phyloP scores from a whole-genome alignment of 2,113 vertebrate genomes.

The Pholis gunnellus region DNA sequence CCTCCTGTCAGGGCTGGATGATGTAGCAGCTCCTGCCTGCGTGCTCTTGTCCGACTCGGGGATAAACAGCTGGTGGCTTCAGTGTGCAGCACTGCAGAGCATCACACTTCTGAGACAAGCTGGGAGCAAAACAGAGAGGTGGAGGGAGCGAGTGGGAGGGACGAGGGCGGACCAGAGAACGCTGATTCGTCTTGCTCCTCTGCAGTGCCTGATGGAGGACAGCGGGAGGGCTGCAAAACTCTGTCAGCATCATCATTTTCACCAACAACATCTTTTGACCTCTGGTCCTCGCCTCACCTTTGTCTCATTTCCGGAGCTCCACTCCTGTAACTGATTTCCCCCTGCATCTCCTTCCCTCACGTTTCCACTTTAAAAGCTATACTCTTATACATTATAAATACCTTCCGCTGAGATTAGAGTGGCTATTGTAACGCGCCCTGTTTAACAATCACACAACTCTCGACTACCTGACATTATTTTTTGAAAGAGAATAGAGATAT shows the following conservation, averaged over 20 bases:
- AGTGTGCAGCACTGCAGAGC: slow-evolving; percentile 58
- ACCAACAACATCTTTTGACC: slow-evolving; percentile 32
- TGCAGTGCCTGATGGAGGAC: slow-evolving; percentile 64
- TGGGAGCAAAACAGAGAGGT: slow-evolving; percentile 28
- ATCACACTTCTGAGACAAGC: slow-evolving; percentile 34
- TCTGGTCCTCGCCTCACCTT: slow-evolving; percentile 12
- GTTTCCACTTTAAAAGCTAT: not conserved
- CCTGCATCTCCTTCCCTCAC: not conserved
- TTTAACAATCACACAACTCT: not conserved
- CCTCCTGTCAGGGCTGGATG: slow-evolving; percentile 55
- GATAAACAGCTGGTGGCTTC: slow-evolving; percentile 18
- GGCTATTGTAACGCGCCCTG: not conserved
- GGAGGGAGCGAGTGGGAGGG: slow-evolving; percentile 56
- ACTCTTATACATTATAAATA: slow-evolving; percentile 3
- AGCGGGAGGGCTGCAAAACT: slow-evolving; percentile 25
- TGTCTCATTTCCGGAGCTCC: slow-evolving; percentile 6
- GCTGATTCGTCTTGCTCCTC: slow-evolving; percentile 71
- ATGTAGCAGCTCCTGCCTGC: slow-evolving; percentile 45
- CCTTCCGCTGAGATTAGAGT: not conserved
- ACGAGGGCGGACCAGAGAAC: slow-evolving; percentile 19
- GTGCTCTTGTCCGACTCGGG: not conserved
- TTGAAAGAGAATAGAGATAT: not conserved
- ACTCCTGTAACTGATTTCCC: slow-evolving; percentile 18
- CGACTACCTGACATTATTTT: not conserved
- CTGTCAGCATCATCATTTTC: slow-evolving; percentile 38